Base-by-base conservation (phyloP, 2,113 vertebrate genomes). In the Gadus chalcogrammus region DNA sequence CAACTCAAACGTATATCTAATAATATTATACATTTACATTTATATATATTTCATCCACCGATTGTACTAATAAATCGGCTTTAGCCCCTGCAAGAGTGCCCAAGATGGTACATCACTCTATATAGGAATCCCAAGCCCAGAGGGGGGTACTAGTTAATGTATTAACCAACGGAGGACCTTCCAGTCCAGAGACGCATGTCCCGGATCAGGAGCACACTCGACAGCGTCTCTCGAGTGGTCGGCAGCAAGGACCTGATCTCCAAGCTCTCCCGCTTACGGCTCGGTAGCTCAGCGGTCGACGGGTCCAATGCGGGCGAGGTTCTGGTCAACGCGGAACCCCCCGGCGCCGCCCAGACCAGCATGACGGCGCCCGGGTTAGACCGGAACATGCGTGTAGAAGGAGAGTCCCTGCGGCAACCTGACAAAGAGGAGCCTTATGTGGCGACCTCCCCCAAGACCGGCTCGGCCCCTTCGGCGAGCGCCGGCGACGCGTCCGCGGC, bases 201-300 rank as follows among this genome's bases (percentile, higher is more conserved):
- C 71, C 94, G 95, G 73, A 94, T 98, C 89, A 96, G 92, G 92
- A 95, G 69, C 79, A 96, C 96, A 72, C 87, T 98, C 48, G 93
- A 95, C 80, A 95, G 92, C 68, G 93, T 98, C 85, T 94, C 94
- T 77, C 98, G 96, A 88, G 96, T 93, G 63, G 92, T 99, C 62
- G 93, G 94, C 79, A 94, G 94, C 81, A 92, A 91, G 22, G 95
- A 98, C 72, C 83, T 97, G 82, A 85, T 97, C 80, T 92, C 94
- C 79, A 94, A 91, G 73, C 93, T 99, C 84, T 93, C 91, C 79
- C 93, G 93, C 18, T 68, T 96, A 24, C 97, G 93, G 72, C 93
- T 93, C 59, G 88, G 81, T 35, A 85, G 81, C 0, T 69, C 53
- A 48, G 80, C 24, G 79, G 67, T 7, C 8, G 85, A 83, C 53